These are phyloP conservation scores for Catostylus mosaicus DNA, from an alignment of 30 jellyfish, hydroid and myxozoan genomes.

Conservation along the genomic window DNA sequence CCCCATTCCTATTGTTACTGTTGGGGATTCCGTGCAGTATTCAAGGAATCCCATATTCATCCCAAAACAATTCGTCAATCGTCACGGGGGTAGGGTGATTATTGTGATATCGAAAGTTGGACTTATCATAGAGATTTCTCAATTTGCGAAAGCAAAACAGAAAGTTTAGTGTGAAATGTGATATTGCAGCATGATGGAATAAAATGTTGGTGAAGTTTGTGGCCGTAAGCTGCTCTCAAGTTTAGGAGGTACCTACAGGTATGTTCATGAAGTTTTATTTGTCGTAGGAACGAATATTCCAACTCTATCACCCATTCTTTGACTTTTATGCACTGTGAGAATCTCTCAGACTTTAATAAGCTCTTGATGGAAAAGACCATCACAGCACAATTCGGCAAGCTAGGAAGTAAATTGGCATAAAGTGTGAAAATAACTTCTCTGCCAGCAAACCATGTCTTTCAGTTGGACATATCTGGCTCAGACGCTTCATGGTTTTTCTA, in stretches of 20 bases:
- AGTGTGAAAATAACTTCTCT: too few relatives aligned
- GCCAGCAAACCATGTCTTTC: too few relatives aligned
- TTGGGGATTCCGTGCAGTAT: conserved; percentile 12
- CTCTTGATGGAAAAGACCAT: neutral
- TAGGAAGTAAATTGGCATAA: neutral
- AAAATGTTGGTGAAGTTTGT: too few relatives aligned
- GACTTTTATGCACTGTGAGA: too few relatives aligned
- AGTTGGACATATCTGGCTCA: too few relatives aligned
- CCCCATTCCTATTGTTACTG: conserved; percentile 4
- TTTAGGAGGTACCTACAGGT: too few relatives aligned
- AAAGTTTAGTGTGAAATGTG: neutral
- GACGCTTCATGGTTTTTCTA: too few relatives aligned
- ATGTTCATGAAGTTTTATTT: too few relatives aligned
- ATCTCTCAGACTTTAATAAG: too few relatives aligned
- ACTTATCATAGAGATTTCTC: neutral
- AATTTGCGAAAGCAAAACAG: conserved; percentile 5
- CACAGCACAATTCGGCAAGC: neutral
- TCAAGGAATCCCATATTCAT: conserved; percentile 25
- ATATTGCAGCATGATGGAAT: neutral
- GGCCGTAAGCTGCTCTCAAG: too few relatives aligned
- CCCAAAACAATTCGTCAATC: neutral
- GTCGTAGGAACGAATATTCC: too few relatives aligned
- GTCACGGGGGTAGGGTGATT: conserved; percentile 20
- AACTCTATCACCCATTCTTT: too few relatives aligned
- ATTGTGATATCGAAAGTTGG: neutral